Conservation (phyloP, 2,113 vertebrate genomes). For the Coptodon bakossiorum region DNA sequence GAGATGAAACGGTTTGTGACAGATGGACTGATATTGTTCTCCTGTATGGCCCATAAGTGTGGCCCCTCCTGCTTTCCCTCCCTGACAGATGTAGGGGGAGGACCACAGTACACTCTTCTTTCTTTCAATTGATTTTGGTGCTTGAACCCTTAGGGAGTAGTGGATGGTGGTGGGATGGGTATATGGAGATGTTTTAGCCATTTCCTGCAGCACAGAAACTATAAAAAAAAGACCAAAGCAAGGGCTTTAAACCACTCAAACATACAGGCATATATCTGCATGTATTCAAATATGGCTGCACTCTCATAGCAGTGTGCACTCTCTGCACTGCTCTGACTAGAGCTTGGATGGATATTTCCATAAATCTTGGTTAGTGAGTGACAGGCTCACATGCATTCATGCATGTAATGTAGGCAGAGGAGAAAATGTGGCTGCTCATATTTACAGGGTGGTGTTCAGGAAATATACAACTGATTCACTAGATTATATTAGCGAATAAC, state of each 20-base stretch:
- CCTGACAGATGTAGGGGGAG: constrained; percentile 78
- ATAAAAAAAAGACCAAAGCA: constrained; percentile 3
- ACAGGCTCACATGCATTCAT: constrained; percentile 39
- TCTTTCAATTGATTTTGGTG: constrained; percentile 78
- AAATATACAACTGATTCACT: background rate
- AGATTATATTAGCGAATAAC: background rate
- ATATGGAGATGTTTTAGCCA: constrained; percentile 33
- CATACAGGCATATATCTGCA: constrained; percentile 43
- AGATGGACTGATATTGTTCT: constrained; percentile 78
- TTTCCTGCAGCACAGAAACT: constrained; percentile 57
- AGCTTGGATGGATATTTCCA: constrained; percentile 34
- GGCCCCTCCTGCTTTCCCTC: constrained; percentile 66
- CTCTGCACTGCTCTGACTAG: background rate
- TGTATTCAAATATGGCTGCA: constrained; percentile 4
- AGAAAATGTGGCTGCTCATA: constrained; percentile 20
- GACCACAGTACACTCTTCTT: constrained; percentile 68
- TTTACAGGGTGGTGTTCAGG: background rate
- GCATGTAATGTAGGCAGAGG: constrained; percentile 49
- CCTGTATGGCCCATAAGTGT: constrained; percentile 50
- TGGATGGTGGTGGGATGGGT: constrained; percentile 39
- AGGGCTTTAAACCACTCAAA: constrained; percentile 31
- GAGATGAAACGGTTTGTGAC: constrained; percentile 72
- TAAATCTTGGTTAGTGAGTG: constrained; percentile 56
- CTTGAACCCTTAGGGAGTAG: constrained; percentile 67
- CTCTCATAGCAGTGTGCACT: background rate